Evolutionary conservation across 1,140 invertebrate genomes (phyloP).

Genomic region (Lucilia cuprina): DNA sequence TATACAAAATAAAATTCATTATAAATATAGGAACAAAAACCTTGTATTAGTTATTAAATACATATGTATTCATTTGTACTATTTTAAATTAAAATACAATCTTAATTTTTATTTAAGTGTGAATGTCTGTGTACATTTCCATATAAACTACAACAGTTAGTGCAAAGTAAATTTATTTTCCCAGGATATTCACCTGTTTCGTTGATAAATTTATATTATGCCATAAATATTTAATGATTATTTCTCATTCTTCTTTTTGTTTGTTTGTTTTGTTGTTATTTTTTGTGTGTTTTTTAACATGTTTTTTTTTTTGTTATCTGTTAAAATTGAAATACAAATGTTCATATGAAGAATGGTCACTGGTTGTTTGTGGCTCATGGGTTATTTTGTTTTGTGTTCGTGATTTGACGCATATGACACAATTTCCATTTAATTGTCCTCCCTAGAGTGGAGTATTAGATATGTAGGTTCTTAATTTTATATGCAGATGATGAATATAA

Average conservation of each 20-base stretch:
- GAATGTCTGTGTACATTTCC: too few species aligned
- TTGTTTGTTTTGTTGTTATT: background rate
- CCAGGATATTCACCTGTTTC: background rate
- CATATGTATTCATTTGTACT: background rate
- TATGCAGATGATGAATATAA: background rate
- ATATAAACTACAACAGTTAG: background rate
- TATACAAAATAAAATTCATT: background rate
- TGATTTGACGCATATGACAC: conserved; percentile 22
- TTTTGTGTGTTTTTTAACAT: background rate
- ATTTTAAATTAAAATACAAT: too few species aligned
- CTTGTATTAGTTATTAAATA: background rate
- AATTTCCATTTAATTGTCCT: background rate
- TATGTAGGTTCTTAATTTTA: background rate
- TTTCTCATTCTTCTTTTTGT: background rate
- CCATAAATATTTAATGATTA: conserved; percentile 10
- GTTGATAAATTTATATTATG: background rate
- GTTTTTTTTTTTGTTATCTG: too few species aligned
- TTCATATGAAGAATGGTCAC: background rate
- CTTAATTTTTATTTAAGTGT: too few species aligned
- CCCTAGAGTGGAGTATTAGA: background rate
- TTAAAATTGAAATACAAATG: too few species aligned
- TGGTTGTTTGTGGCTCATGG: background rate
- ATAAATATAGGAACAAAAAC: background rate
- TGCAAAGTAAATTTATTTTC: background rate
- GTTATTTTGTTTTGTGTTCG: background rate